These are phyloP conservation scores for Arctia plantaginis DNA, from an alignment of 2,888 invertebrate species.

Conservation along the genomic window DNA sequence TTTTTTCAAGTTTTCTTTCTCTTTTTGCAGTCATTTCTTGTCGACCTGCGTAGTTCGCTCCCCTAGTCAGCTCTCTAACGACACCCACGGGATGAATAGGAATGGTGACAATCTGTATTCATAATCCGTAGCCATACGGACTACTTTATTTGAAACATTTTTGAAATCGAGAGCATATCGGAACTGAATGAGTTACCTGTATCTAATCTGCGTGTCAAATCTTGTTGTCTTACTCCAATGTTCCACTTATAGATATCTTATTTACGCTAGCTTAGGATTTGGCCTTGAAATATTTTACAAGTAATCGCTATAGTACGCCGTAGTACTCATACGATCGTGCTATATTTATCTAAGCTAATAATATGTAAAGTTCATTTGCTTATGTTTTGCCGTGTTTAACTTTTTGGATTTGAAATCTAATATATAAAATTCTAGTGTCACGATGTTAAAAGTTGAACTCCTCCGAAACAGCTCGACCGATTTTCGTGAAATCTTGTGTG, in stretches of 20 bases:
- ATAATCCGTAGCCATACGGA: not conserved
- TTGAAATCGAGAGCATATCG: too few species aligned
- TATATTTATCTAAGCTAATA: constrained; percentile 6
- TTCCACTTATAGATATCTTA: constrained; percentile 7
- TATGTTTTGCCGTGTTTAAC: not conserved
- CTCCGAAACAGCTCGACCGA: too few species aligned
- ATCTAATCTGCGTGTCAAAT: constrained; percentile 9
- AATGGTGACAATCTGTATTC: too few species aligned
- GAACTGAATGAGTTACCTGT: not conserved
- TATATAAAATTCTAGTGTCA: too few species aligned
- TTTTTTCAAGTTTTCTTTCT: too few species aligned
- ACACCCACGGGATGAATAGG: too few species aligned
- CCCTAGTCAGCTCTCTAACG: too few species aligned
- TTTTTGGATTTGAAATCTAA: not conserved
- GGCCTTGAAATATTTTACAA: constrained; percentile 13
- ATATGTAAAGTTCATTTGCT: not conserved
- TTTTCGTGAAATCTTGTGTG: too few species aligned
- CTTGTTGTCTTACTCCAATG: constrained; percentile 8
- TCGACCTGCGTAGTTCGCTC: not conserved
- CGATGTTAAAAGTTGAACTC: too few species aligned
- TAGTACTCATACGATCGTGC: not conserved
- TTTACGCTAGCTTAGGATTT: constrained; percentile 1
- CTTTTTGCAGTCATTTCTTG: too few species aligned
- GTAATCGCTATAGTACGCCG: not conserved
- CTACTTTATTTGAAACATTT: too few species aligned